Conservation (phyloP, 2,113 vertebrate species). For the Cavia porcellus region DNA sequence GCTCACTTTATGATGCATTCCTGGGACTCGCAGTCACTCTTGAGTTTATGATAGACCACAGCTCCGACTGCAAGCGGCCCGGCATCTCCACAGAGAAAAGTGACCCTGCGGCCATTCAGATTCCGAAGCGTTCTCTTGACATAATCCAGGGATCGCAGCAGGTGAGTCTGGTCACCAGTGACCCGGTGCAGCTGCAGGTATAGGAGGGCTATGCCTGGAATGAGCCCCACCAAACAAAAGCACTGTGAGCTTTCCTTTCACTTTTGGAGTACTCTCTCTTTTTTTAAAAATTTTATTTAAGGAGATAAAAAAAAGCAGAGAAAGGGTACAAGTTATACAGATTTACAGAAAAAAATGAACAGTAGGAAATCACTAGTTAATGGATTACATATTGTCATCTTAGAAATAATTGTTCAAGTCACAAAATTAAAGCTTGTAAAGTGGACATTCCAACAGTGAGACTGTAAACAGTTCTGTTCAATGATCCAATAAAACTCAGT, state of each 20-base stretch:
- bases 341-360: too few species aligned
- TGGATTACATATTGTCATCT: too few species aligned
- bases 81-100: slow-evolving; percentile 97
- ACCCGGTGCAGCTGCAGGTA: slow-evolving; percentile 95
- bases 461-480: too few species aligned
- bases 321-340: too few species aligned
- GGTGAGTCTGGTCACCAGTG: slow-evolving; percentile 90
- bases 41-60: slow-evolving; percentile 94
- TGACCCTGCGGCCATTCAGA: slow-evolving; percentile 94
- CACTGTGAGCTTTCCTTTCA: neutral
- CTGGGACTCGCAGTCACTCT: slow-evolving; percentile 91
- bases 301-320: too few species aligned
- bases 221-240: neutral
- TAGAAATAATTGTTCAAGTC: too few species aligned
- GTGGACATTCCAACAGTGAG: too few species aligned
- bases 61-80: slow-evolving; percentile 96
- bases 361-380: too few species aligned
- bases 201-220: slow-evolving; percentile 94
- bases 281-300: too few species aligned
- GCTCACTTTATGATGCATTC: slow-evolving; percentile 95
- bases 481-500: too few species aligned
- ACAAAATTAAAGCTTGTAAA: too few species aligned
- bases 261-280: neutral
- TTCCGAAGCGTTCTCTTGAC: slow-evolving; percentile 96
- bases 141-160: slow-evolving; percentile 95